These are phyloP conservation scores for Alauda arvensis DNA, from an alignment of 2,797 vertebrate species.

Conservation along the genomic window DNA sequence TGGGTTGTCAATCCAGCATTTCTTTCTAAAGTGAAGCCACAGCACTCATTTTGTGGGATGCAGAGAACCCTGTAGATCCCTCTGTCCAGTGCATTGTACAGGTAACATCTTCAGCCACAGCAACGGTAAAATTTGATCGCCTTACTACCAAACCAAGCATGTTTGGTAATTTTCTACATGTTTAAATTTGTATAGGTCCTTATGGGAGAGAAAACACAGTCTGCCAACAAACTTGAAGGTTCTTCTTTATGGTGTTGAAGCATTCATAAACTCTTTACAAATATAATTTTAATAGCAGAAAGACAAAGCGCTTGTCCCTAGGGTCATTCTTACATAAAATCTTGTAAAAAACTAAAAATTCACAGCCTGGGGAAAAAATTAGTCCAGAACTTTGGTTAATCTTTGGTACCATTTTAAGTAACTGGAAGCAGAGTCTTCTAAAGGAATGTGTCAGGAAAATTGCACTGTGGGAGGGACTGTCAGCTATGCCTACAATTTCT, in stretches of 20 bases:
- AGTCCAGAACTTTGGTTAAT: background rate
- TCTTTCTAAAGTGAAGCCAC: background rate
- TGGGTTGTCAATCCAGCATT: background rate
- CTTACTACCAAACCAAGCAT: background rate
- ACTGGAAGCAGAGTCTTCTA: conserved; percentile 18
- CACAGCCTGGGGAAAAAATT: background rate
- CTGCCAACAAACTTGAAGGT: background rate
- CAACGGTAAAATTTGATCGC: background rate
- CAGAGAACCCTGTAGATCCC: background rate
- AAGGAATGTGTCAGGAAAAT: conserved; percentile 46
- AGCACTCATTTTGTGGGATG: background rate
- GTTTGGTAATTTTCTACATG: background rate
- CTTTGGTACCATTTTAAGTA: conserved; percentile 25
- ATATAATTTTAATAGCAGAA: background rate
- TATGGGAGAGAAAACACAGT: background rate
- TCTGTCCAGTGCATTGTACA: background rate
- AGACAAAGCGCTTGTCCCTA: background rate
- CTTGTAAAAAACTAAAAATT: background rate
- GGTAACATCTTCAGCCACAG: background rate
- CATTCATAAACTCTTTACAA: background rate
- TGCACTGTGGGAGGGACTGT: conserved; percentile 49
- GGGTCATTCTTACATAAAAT: background rate
- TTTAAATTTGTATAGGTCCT: background rate
- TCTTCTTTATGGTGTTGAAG: background rate
- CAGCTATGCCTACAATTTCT: conserved; percentile 22